phyloP scores from a whole-genome alignment of 2,888 invertebrate genomes.

The Mythimna lalbum region DNA sequence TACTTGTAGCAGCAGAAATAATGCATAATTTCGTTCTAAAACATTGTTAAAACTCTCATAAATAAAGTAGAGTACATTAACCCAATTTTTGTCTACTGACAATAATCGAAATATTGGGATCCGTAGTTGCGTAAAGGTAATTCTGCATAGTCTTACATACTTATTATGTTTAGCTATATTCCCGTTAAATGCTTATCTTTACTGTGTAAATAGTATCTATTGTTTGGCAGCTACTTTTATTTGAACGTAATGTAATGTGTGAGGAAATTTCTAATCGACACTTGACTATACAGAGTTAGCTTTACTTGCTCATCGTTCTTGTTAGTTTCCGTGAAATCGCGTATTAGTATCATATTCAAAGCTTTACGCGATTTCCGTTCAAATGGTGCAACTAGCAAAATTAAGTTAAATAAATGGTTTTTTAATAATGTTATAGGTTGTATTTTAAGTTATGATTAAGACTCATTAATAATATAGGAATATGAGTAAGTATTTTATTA shows the following conservation, averaged over 20 bases:
- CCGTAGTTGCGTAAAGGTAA: slow-evolving; percentile 31
- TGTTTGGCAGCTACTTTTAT: slow-evolving; percentile 54
- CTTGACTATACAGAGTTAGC: slow-evolving; percentile 49
- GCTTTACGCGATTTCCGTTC: slow-evolving; percentile 41
- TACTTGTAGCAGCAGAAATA: not conserved
- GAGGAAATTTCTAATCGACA: slow-evolving; percentile 12
- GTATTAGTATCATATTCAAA: slow-evolving; percentile 12
- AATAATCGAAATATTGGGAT: slow-evolving; percentile 57
- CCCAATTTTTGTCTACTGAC: slow-evolving; percentile 19
- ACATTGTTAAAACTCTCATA: not conserved
- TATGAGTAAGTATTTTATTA: slow-evolving; percentile 53
- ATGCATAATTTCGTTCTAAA: slow-evolving; percentile 6
- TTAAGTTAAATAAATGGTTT: slow-evolving; percentile 55
- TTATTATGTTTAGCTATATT: slow-evolving; percentile 25
- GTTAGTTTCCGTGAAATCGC: slow-evolving; percentile 22
- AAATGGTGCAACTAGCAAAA: slow-evolving; percentile 68
- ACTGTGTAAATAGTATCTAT: slow-evolving; percentile 50
- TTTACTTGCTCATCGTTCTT: slow-evolving; percentile 31
- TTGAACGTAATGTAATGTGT: slow-evolving; percentile 6
- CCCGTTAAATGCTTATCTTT: slow-evolving; percentile 23
- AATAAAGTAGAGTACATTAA: not conserved
- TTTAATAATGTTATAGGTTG: slow-evolving; percentile 47
- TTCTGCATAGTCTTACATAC: slow-evolving; percentile 38
- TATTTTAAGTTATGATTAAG: slow-evolving; percentile 60
- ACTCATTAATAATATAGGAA: slow-evolving; percentile 60